Base-by-base conservation (phyloP, 2,113 vertebrate species). In the Scomber scombrus region DNA sequence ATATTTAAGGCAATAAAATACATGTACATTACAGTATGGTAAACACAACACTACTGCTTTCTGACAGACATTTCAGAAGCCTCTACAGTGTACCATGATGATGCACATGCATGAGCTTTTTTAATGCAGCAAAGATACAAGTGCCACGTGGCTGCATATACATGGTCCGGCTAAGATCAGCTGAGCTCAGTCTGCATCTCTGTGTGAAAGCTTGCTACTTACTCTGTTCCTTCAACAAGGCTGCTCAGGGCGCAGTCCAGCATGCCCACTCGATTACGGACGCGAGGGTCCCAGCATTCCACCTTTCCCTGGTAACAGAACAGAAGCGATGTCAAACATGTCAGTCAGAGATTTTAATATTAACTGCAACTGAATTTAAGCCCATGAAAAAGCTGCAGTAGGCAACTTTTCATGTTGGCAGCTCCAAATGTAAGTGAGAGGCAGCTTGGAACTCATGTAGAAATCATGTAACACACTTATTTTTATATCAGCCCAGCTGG, bases 201-300 rank as follows among this genome's bases (percentile, higher is more conserved):
- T 11, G 15, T 16, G 19, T 8, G n/a, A 76, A 50, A 62, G 64
- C 29, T 34, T 15, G 70, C 12, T 70, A 95, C 98, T 92, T 89
- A 99, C 98, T 99, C 97, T 23, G 96, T 93, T 71, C 96, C 96
- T 23, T 95, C 96, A 0, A 96, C 95, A 49, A 98, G 92, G 19
- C 97, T 97, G 88, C 94, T 97, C 51, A 99, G 91, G 0, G 97
- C 98, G 0, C 98, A 99, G 88, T 99, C 98, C 88, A 99, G 86
- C 8, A 95, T 14, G 11, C 96, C 97, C 29, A 97, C 98, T 52
- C 97, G 93, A 58, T 68, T 95, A 70, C 98, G 93, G 3, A 95
- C 94, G 49, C 98, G 95, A 11, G 98, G 98, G 84, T 99, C 98
- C 98, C 98, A 99, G 94, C 97, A 99, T 80, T 99, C 98, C 11